Evolutionary conservation across 2,888 invertebrate species (phyloP).

Genomic region (Beris chalybata): DNA sequence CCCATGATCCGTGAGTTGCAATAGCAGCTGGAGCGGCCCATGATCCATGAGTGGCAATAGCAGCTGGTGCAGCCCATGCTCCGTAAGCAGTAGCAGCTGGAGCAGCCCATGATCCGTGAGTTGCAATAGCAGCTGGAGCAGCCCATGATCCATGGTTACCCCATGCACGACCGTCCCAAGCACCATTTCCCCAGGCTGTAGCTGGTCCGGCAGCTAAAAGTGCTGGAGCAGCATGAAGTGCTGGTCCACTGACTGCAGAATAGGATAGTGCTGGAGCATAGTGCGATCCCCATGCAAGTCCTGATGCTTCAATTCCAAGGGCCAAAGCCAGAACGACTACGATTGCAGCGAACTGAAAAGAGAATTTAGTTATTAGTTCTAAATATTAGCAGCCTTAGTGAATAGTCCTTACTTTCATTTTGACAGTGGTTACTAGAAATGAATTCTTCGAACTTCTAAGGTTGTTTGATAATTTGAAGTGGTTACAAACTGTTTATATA

Average conservation of each 20-base stretch:
- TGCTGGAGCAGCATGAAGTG: conserved; percentile 33
- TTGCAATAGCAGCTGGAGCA: conserved; percentile 30
- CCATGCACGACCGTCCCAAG: conserved; percentile 18
- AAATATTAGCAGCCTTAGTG: too few relatives aligned
- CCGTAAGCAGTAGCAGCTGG: conserved; percentile 20
- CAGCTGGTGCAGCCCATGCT: too few relatives aligned
- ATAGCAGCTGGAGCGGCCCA: conserved; percentile 40
- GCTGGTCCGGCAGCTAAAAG: background rate
- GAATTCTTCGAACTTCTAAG: too few relatives aligned
- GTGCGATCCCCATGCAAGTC: conserved; percentile 38
- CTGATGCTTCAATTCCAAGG: conserved; percentile 42
- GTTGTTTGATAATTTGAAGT: too few relatives aligned
- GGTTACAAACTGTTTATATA: too few relatives aligned
- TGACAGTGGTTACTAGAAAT: too few relatives aligned
- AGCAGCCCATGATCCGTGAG: conserved; percentile 41
- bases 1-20: conserved; percentile 31
- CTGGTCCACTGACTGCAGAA: conserved; percentile 43
- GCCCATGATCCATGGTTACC: conserved; percentile 40
- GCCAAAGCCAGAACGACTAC: conserved; percentile 48
- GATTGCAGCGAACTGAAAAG: conserved; percentile 46
- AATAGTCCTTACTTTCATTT: too few relatives aligned
- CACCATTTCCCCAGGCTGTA: too few relatives aligned
- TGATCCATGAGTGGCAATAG: conserved; percentile 34
- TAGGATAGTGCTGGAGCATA: conserved; percentile 38
- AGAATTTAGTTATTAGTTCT: too few relatives aligned